phyloP scores from a whole-genome alignment of 2,888 invertebrate genomes.

The Dicyrtoma fusca region DNA sequence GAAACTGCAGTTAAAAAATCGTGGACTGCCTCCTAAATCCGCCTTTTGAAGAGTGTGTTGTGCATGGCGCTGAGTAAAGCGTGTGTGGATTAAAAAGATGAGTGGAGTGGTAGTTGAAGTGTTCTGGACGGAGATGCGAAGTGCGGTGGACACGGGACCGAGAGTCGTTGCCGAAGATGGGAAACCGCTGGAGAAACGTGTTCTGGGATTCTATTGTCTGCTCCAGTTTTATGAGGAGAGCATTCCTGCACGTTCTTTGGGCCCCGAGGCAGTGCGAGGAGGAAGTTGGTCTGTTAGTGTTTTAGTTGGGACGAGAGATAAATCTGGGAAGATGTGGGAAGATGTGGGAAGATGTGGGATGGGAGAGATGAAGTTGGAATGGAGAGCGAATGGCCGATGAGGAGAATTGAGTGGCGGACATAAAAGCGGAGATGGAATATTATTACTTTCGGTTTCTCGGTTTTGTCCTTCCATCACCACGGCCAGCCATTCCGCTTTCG shows the following conservation, averaged over 20 bases:
- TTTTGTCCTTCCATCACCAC: not conserved
- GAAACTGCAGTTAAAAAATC: too few species aligned
- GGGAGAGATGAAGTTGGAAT: slow-evolving; percentile 1
- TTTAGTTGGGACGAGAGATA: not conserved
- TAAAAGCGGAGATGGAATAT: slow-evolving; percentile 8
- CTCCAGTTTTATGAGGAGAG: too few species aligned
- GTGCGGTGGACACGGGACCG: not conserved
- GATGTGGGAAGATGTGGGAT: not conserved
- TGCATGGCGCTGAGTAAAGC: too few species aligned
- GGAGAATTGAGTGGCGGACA: slow-evolving; percentile 3
- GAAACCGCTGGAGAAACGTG: too few species aligned
- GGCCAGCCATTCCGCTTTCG: not conserved
- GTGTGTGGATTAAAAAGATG: not conserved
- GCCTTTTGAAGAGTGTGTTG: too few species aligned
- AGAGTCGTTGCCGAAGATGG: too few species aligned
- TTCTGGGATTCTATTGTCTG: too few species aligned
- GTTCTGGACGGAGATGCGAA: not conserved
- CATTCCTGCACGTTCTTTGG: too few species aligned
- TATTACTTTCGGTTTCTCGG: not conserved
- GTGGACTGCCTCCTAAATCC: too few species aligned
- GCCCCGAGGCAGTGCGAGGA: too few species aligned
- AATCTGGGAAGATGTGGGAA: not conserved
- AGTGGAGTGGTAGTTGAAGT: not conserved
- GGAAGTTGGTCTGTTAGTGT: too few species aligned
- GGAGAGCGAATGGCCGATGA: not conserved